Evolutionary conservation across 1,140 invertebrate species (phyloP), one percentile per base, ranked within the genome.

Genomic region (Pectinophora gossypiella): DNA sequence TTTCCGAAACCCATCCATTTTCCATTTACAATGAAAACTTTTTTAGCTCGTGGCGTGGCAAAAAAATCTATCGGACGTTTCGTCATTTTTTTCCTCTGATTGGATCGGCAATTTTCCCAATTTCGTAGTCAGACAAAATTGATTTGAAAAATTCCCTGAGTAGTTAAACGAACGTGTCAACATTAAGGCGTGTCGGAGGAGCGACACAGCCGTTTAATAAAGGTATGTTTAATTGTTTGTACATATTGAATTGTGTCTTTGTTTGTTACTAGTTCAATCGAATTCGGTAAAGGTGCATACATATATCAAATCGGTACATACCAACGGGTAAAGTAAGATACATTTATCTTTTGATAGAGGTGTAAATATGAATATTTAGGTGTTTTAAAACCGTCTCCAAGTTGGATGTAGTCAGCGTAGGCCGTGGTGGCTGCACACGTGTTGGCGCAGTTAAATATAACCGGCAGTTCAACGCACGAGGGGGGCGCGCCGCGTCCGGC

Each of bases 391-490:
- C 48, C 35, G 67, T 62, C 43, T 56, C 60, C 18, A 61, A 58
- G 63, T 63, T 58, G 56, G 61, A 57, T 32, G 27, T 9, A 55
- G 63, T 58, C 52, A 48, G 38, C 46, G 59, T 50, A 47, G 53
- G 68, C 66, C 48, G 59, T 58, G 55, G 59, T 68, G 58, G 60
- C 55, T 51, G 65, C 76, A 78, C 82, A 86, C 76, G 76, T 86
- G 83, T 76, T 76, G 70, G 66, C 64, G 70, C 65, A 73, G 83
- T 82, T 86, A 86, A 83, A 86, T 84, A 82, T 86, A 86, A 85
- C 79, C 62, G 62, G 50, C 64, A 59, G 83, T 84, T 86, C 80
- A 84, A 84, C 71, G 78, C 67, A 76, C 80, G 65, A 76, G 71
- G 70, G 75, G 76, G 61, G 70, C 72, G 59, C 59, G 63, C 48